Percentiles rank a stretch among this genome's conserved stretches.
phyloP scores from a whole-genome alignment of 2,797 vertebrate genomes.

The Lateolabrax maculatus region DNA sequence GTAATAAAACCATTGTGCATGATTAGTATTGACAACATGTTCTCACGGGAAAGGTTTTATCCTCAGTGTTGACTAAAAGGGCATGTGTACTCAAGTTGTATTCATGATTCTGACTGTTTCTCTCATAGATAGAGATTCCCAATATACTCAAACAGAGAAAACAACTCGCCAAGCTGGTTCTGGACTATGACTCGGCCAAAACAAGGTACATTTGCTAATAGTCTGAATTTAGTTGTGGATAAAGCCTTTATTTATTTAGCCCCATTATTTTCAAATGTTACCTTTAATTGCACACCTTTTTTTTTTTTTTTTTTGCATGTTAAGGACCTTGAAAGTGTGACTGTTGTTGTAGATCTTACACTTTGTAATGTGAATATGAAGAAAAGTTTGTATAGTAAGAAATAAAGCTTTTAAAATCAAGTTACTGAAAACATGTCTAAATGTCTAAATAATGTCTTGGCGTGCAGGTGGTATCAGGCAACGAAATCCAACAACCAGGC shows the following conservation, averaged over 20 bases:
- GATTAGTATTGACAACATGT: slow-evolving; percentile 20
- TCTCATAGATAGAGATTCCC: slow-evolving; percentile 92
- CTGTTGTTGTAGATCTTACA: neutral
- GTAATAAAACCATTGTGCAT: neutral
- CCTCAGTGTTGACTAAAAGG: slow-evolving; percentile 5
- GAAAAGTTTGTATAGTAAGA: neutral
- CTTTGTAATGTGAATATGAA: neutral
- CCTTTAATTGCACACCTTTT: neutral
- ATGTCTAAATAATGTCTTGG: slow-evolving; percentile 1
- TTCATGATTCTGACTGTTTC: slow-evolving; percentile 18
- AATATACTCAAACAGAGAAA: slow-evolving; percentile 98
- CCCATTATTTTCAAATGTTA: neutral
- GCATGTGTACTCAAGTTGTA: neutral
- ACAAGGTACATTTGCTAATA: slow-evolving; percentile 83
- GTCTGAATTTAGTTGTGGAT: neutral
- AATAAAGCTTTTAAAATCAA: neutral
- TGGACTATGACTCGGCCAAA: slow-evolving; percentile 97
- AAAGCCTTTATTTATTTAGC: neutral
- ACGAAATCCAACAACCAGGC: slow-evolving; percentile 93
- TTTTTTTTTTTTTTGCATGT: neutral
- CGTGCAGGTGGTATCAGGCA: slow-evolving; percentile 91
- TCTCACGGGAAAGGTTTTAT: slow-evolving; percentile 19
- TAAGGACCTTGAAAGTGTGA: neutral
- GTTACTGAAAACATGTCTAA: neutral
- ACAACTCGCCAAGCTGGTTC: slow-evolving; percentile 93